Conservation (phyloP, 2,113 vertebrate genomes). For the Tyrannus savana region DNA sequence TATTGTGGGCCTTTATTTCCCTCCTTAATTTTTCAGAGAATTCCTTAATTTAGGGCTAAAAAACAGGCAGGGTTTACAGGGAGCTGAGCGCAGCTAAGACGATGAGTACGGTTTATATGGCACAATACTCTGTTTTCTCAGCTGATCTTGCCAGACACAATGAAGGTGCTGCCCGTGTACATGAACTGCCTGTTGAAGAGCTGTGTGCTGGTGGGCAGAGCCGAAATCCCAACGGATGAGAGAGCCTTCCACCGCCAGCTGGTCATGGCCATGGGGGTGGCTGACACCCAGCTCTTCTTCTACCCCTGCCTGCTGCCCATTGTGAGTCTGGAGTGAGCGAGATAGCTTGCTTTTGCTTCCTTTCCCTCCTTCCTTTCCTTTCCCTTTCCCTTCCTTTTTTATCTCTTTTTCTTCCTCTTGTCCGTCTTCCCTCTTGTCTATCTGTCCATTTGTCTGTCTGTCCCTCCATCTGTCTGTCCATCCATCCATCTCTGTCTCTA, state of each 20-base stretch:
- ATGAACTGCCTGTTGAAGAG: conserved; percentile 93
- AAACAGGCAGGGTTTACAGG: neutral
- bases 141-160: conserved; percentile 93
- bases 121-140: conserved; percentile 20
- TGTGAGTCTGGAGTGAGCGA: conserved; percentile 67
- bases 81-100: neutral
- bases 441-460: too few species aligned
- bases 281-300: conserved; percentile 88
- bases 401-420: too few species aligned
- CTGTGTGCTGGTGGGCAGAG: conserved; percentile 79
- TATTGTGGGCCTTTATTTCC: neutral
- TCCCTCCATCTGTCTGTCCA: too few species aligned
- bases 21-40: neutral
- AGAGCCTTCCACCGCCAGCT: conserved; percentile 83
- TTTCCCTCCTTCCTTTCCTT: too few species aligned
- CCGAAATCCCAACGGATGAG: conserved; percentile 86
- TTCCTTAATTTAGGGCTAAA: neutral
- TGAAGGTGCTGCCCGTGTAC: conserved; percentile 95
- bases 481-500: too few species aligned
- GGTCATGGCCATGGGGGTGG: conserved; percentile 89
- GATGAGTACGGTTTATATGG: accelerated
- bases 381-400: too few species aligned
- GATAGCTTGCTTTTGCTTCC: too few species aligned
- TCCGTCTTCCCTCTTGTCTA: too few species aligned
- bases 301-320: conserved; percentile 91